Conservation (phyloP, 2,888 invertebrate species). For the Campopleginae sp. region DNA sequence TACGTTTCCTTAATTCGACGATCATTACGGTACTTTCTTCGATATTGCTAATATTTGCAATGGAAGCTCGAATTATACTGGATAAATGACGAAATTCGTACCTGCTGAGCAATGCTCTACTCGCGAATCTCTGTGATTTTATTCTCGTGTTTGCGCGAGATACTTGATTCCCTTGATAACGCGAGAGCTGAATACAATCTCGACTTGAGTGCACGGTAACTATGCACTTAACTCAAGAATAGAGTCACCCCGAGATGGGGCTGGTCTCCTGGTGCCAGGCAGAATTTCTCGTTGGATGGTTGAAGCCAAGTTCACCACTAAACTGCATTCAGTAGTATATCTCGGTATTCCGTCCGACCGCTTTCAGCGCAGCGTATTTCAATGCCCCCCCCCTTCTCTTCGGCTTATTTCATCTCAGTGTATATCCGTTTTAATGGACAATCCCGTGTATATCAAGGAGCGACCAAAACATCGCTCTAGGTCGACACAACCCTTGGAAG, state of each 20-base stretch:
- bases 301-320: conserved; percentile 21
- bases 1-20: not conserved
- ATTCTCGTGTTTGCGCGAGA: not conserved
- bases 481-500: conserved; percentile 10
- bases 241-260: conserved; percentile 22
- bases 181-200: conserved; percentile 1
- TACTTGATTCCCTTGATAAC: conserved; percentile 22
- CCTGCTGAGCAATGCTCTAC: not conserved
- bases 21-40: not conserved
- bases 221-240: conserved; percentile 53
- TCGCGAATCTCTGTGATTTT: not conserved
- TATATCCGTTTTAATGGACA: conserved; percentile 20
- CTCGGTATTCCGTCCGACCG: conserved; percentile 58
- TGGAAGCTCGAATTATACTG: not conserved
- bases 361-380: conserved; percentile 52
- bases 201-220: conserved; percentile 44
- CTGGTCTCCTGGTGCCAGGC: conserved; percentile 30
- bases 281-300: conserved; percentile 44
- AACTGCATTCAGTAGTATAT: conserved; percentile 64
- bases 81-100: not conserved
- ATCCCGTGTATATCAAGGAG: conserved; percentile 47
- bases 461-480: conserved; percentile 33
- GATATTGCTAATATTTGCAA: not conserved
- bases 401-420: not conserved
- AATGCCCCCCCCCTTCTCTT: conserved; percentile 16